Evolutionary conservation across 2,113 vertebrate species (phyloP), one percentile per base, ranked within the genome.

Genomic region (Donacobius atricapilla): DNA sequence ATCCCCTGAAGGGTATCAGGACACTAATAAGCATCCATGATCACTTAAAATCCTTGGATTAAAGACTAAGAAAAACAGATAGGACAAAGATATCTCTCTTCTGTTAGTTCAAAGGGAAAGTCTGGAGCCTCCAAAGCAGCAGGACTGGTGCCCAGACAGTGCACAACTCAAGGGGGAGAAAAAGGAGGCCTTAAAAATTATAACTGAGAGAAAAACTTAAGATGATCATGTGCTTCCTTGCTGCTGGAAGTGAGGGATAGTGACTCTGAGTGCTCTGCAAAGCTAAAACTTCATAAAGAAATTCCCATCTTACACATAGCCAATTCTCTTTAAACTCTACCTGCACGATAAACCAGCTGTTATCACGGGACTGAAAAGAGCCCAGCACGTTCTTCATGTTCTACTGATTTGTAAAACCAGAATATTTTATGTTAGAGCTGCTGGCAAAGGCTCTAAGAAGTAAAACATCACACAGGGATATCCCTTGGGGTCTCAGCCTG

Each of bases 121-220:
- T 13, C 28, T n/a, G 40, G 23, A 88, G 50, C 45, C 4, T 11
- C 44, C 45, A 50, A 66, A 14, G 7, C 25, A 78, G 69, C 42
- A 69, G 40, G 33, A 35, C 13, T 15, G 31, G 30, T 33, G 53
- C 21, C 24, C 45, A 75, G 42, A 14, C 21, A 39, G 2, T 16
- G 31, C 50, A 70, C 19, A 79, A 33, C 14, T 37, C 0, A 0
- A n/a, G 10, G 9, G 25, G 44, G 11, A 33, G 40, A 54, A n/a
- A 77, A 87, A 80, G 31, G 14, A 73, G 33, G 40, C 44, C 68
- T 61, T 39, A 61, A 82, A 75, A 87, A n/a, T 5, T 10, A 0
- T 47, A 61, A 37, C 44, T 87, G 20, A 31, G 53, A 70, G 25
- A 66, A 79, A 83, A 50, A 37, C 9, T 48, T n/a, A 40, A 40